Conservation (phyloP, 2,113 vertebrate genomes). For the Numida meleagris region DNA sequence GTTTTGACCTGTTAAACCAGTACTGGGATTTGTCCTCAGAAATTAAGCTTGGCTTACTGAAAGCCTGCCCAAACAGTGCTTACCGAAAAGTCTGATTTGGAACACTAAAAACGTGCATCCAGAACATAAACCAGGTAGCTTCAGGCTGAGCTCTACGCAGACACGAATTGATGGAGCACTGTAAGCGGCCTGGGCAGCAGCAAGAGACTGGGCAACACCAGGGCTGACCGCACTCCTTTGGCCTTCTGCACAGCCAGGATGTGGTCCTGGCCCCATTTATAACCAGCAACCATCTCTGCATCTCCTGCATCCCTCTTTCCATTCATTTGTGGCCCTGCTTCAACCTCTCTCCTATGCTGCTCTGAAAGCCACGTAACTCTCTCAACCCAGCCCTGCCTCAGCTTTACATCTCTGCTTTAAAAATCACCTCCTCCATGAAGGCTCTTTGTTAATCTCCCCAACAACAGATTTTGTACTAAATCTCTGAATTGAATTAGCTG, state of each 20-base stretch:
- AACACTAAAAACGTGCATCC: neutral
- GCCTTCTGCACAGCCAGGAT: neutral
- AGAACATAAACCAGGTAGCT: neutral
- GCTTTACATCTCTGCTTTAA: neutral
- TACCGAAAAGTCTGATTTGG: neutral
- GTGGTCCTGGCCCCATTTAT: neutral
- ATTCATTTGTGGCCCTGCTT: neutral
- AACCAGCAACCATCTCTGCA: neutral
- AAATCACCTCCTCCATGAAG: neutral
- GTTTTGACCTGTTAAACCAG: neutral
- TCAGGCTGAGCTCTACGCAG: neutral
- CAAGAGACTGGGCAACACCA: neutral
- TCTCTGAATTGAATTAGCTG: neutral
- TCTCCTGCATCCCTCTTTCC: neutral
- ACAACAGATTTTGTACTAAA: neutral
- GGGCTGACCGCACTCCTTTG: neutral
- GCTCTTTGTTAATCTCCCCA: neutral
- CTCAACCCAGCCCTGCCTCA: neutral
- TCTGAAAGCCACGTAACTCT: neutral
- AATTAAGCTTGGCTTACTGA: neutral
- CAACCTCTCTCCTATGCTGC: no score
- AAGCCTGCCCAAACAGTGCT: neutral
- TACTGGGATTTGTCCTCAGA: neutral
- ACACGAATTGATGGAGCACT: fast-evolving
- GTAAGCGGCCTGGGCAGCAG: neutral